phyloP scores from a whole-genome alignment of 2,113 vertebrate genomes.

The Pseudorasbora parva region DNA sequence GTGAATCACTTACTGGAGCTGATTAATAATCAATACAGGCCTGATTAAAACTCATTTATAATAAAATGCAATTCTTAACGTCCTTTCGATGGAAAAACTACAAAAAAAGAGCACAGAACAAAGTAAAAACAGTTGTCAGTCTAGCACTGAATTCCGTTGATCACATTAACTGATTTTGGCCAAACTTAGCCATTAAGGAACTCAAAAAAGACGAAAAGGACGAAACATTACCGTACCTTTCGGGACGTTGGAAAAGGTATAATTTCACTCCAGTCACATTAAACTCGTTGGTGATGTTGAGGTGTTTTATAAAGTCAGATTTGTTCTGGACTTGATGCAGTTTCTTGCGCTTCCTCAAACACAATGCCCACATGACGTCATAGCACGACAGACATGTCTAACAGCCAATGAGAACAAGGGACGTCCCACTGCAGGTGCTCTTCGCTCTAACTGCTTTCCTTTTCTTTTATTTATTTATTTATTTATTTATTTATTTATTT shows the following conservation, averaged over 20 bases:
- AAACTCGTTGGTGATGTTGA: not conserved
- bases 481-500: too few relatives aligned
- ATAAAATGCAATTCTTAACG: not conserved
- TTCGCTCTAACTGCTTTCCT: not conserved
- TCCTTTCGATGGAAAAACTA: not conserved
- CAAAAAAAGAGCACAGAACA: not conserved
- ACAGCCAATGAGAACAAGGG: not conserved
- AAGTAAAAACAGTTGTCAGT: not conserved
- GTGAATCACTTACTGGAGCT: not conserved
- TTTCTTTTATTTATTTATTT: too few relatives aligned
- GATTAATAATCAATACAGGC: not conserved
- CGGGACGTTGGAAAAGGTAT: not conserved
- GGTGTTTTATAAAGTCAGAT: not conserved
- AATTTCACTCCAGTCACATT: not conserved
- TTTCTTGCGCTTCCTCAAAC: slow-evolving; percentile 33
- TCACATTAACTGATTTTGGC: not conserved
- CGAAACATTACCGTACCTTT: not conserved
- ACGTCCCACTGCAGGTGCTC: slow-evolving; percentile 30
- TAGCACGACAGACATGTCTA: not conserved
- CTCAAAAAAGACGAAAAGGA: not conserved
- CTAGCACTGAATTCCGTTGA: not conserved
- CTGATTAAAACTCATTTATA: not conserved
- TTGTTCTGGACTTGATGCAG: not conserved
- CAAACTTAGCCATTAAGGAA: not conserved
- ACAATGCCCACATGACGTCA: not conserved